phyloP scores from a whole-genome alignment of 2,113 vertebrate genomes.

The Odobenus rosmarus region DNA sequence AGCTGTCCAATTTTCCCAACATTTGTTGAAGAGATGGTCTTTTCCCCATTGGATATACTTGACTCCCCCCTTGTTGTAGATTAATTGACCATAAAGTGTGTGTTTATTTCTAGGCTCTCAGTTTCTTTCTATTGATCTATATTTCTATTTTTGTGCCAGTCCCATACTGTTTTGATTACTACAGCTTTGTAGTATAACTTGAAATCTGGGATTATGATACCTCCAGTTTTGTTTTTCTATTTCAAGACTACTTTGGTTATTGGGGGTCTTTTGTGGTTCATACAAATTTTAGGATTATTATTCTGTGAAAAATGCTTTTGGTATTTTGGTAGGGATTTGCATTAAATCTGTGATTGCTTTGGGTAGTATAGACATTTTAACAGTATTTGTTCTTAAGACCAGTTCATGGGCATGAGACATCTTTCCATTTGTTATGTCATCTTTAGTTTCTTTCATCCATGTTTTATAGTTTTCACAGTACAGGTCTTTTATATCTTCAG shows the following conservation, averaged over 20 bases:
- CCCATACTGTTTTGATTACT: neutral
- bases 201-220: neutral
- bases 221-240: neutral
- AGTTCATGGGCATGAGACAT: neutral
- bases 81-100: neutral
- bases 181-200: neutral
- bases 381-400: neutral
- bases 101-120: neutral
- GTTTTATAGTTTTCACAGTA: neutral
- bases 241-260: neutral
- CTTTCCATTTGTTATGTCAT: neutral
- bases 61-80: neutral
- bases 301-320: neutral
- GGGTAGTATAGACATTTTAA: neutral
- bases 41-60: neutral
- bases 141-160: neutral
- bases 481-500: neutral
- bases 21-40: neutral
- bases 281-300: neutral
- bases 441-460: neutral
- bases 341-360: neutral
- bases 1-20: neutral
- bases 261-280: neutral
- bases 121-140: neutral
- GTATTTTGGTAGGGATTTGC: neutral